Base-by-base conservation (phyloP, 2,888 invertebrate species). In the Aphelenchoides bicaudatus region DNA sequence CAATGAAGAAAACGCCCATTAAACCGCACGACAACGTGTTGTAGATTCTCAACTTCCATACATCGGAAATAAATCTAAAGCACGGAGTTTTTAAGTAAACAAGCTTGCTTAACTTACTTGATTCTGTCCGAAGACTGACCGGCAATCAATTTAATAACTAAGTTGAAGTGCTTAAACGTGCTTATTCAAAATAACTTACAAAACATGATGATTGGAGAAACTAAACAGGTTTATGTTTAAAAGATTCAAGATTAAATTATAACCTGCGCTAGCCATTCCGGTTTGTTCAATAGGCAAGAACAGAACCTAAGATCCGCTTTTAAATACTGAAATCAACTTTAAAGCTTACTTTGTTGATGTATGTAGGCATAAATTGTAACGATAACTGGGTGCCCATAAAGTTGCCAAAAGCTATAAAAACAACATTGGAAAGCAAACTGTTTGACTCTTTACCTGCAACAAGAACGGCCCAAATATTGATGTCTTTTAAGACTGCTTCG, bases 391-490 rank as follows among this genome's bases (percentile, higher is more conserved):
- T 72, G 10, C 76, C 77, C 25, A 77, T 66, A 19, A 77, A 66
- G 59, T 77, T 75, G 2, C 76, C 77, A n/a, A 74, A 64, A 2
- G 75, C 74, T 2, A 13, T 16, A 34, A 10, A 10, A 10, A 34
- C 34, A 10, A 10, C 34, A 34, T 34, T 34, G 46, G 13, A 13
- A 10, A 10, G 46, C 28, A 19, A 10, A 13, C 46, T 13, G 8
- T 19, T 19, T 28, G 10, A 34, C 19, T 43, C 16, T n/a, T n/a
- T n/a, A 43, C 19, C 13, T 4, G 76, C 74, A 13, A 76, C 67
- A 61, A 75, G 69, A 27, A 77, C 68, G 1, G 70, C 77, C 77
- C 77, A 77, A 47, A 77, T 69, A 2, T 72, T 68, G 5, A 69
- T 71, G 25, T 75, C 75, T 6, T 66, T 59, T 30, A 72, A 43